Evolutionary conservation across 1,140 invertebrate genomes (phyloP).

Genomic region (Platorchestia sp.): DNA sequence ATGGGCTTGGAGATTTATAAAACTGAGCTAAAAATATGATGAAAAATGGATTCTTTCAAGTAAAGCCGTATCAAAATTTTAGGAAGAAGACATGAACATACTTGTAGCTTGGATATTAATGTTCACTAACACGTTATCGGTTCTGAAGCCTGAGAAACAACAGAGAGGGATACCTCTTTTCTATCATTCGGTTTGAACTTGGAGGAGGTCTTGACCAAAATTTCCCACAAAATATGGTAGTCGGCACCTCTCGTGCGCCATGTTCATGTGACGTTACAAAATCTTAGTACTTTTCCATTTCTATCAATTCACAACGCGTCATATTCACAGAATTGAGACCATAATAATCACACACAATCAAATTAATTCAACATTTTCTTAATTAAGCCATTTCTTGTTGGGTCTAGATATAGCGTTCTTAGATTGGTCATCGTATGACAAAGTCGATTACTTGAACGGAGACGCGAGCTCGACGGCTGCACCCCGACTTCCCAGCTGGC

Average conservation of each 20-base stretch:
- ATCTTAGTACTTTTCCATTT: background rate
- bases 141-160: background rate
- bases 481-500: background rate
- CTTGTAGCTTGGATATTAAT: background rate
- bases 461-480: background rate
- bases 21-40: no score
- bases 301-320: background rate
- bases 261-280: background rate
- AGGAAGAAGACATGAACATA: background rate
- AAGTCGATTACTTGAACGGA: background rate
- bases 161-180: background rate
- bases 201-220: constrained; percentile 16
- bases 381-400: background rate
- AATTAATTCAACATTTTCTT: background rate
- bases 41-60: no score
- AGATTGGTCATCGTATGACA: background rate
- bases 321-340: background rate
- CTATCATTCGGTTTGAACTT: background rate
- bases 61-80: no score
- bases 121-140: background rate
- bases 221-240: constrained; percentile 23
- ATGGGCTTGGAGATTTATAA: no score
- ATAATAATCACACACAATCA: background rate
- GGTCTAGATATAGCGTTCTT: background rate
- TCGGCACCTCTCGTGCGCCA: background rate